Conservation (phyloP, 2,113 vertebrate genomes). For the Apeltes quadracus region DNA sequence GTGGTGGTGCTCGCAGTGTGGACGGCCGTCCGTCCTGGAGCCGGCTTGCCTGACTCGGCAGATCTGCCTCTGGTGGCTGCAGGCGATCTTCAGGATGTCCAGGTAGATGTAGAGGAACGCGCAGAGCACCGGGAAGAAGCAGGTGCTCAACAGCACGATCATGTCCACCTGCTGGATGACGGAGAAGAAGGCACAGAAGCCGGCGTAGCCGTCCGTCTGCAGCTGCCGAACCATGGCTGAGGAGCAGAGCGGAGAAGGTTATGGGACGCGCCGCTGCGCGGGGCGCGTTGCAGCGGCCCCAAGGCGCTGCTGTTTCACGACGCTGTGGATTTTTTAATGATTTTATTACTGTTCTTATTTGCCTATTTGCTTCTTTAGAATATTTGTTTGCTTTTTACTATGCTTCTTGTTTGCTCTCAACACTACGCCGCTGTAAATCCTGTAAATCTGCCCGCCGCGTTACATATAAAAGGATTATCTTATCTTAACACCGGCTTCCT, state of each 20-base stretch:
- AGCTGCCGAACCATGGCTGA: constrained; percentile 74
- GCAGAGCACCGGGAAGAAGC: constrained; percentile 86
- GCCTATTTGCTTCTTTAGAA: too few relatives aligned
- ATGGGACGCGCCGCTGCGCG: too few relatives aligned
- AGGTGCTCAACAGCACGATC: constrained; percentile 80
- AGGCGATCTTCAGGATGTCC: constrained; percentile 90
- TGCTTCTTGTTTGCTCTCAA: too few relatives aligned
- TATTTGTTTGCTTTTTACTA: too few relatives aligned
- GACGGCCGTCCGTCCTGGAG: constrained; percentile 32
- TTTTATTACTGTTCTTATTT: too few relatives aligned
- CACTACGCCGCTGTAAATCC: too few relatives aligned
- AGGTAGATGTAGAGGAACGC: constrained; percentile 91
- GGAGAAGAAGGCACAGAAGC: constrained; percentile 86
- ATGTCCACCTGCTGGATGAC: constrained; percentile 82
- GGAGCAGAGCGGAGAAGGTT: too few relatives aligned
- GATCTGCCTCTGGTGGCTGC: constrained; percentile 85
- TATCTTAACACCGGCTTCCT: neutral
- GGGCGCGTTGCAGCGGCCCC: too few relatives aligned
- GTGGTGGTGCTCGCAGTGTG: neutral
- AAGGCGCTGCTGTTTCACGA: neutral
- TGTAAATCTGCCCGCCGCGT: too few relatives aligned
- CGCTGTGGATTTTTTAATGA: too few relatives aligned
- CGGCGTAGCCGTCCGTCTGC: constrained; percentile 66
- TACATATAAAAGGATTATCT: too few relatives aligned
- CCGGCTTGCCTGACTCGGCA: constrained; percentile 72